Evolutionary conservation across 2,888 invertebrate species (phyloP).

Genomic region (Sphaerophoria rueppellii): DNA sequence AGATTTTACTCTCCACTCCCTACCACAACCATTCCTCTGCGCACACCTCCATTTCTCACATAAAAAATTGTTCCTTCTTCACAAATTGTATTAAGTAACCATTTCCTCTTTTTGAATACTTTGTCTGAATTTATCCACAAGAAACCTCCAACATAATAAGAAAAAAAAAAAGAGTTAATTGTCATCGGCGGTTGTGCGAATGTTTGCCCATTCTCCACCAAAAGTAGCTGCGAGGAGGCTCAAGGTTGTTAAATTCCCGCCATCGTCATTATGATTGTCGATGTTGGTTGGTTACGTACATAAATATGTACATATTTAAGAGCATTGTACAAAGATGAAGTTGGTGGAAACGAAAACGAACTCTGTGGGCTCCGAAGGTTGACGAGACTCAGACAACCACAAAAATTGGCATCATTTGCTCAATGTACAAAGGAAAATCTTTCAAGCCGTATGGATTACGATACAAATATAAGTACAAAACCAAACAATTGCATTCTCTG

Average conservation of each 20-base stretch:
- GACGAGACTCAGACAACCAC: conserved; percentile 1
- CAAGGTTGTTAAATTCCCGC: conserved; percentile 57
- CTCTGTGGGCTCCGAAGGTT: conserved; percentile 49
- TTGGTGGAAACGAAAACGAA: conserved; percentile 2
- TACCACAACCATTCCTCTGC: too few species aligned
- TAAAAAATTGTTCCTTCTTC: too few species aligned
- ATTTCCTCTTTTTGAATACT: too few species aligned
- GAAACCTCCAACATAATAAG: not conserved
- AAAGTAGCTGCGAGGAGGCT: conserved; percentile 38
- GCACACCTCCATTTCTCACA: too few species aligned
- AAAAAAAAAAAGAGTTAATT: conserved; percentile 11
- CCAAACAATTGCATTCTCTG: conserved; percentile 26
- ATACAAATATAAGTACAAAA: conserved; percentile 17
- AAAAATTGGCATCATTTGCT: conserved; percentile 29
- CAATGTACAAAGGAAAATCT: conserved; percentile 28
- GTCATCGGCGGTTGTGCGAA: conserved; percentile 43
- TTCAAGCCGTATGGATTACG: not conserved
- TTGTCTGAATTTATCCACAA: conserved; percentile 6
- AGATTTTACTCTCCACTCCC: too few species aligned
- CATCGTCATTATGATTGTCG: not conserved
- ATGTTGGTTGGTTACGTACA: not conserved
- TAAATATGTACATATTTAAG: not conserved
- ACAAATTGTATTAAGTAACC: too few species aligned
- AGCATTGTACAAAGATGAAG: not conserved
- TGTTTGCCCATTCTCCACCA: not conserved